These are phyloP conservation scores for Amphiura filiformis DNA, from an alignment of 35 echinoderm and acorn worm species.

Conservation along the genomic window DNA sequence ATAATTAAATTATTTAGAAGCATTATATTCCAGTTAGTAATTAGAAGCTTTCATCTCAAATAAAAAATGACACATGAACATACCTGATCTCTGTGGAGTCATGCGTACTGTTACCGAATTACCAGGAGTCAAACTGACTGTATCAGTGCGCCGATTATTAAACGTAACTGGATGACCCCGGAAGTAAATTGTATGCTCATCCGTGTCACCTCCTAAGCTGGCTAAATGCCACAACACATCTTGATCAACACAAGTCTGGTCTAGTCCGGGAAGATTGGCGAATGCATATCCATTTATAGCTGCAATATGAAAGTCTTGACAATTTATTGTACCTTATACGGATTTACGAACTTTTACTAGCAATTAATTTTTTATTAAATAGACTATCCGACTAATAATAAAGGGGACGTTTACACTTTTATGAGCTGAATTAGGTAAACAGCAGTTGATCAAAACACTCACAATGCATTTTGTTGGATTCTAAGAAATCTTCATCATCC, in stretches of 20 bases:
- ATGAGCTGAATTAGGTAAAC: too few relatives aligned
- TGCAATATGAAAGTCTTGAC: too few relatives aligned
- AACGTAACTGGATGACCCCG: constrained; percentile 39
- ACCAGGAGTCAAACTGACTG: constrained; percentile 58
- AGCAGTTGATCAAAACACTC: too few relatives aligned
- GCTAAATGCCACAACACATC: constrained; percentile 64
- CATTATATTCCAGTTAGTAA: too few relatives aligned
- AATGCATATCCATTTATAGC: constrained; percentile 82
- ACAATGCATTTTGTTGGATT: constrained; percentile 84
- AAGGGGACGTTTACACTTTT: too few relatives aligned
- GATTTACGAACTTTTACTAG: too few relatives aligned
- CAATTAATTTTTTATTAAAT: too few relatives aligned
- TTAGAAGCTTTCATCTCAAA: too few relatives aligned
- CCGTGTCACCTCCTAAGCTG: constrained; percentile 51
- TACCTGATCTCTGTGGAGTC: constrained; percentile 21
- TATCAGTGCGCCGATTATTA: constrained; percentile 43
- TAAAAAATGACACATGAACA: too few relatives aligned
- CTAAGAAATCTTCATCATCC: constrained; percentile 57
- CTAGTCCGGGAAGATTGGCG: constrained; percentile 47
- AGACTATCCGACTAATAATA: too few relatives aligned
- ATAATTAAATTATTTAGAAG: too few relatives aligned
- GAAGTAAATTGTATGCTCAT: constrained; percentile 74
- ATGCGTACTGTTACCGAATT: not conserved
- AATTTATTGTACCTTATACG: too few relatives aligned
- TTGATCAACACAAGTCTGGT: constrained; percentile 17